phyloP scores from a whole-genome alignment of 2,888 invertebrate genomes.

The Brassicogethes aeneus region DNA sequence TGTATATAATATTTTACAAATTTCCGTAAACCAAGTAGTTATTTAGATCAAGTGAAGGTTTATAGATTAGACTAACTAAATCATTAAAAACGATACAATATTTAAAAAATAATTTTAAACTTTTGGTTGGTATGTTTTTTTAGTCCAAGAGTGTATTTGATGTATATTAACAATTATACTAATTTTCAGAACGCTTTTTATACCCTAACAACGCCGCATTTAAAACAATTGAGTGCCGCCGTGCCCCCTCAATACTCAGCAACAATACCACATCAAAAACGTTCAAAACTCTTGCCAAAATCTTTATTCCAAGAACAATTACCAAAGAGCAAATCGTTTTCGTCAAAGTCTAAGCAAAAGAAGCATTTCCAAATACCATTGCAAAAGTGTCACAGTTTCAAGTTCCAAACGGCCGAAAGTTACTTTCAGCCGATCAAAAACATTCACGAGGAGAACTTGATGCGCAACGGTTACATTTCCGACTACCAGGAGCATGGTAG shows the following conservation, averaged over 20 bases:
- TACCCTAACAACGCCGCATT: slow-evolving; percentile 43
- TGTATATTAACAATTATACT: slow-evolving; percentile 1
- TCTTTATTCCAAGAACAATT: slow-evolving; percentile 38
- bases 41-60: too few relatives aligned
- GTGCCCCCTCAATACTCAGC: slow-evolving; percentile 39
- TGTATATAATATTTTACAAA: too few relatives aligned
- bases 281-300: slow-evolving; percentile 40
- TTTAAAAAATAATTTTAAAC: too few relatives aligned
- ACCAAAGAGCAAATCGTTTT: slow-evolving; percentile 39
- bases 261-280: slow-evolving; percentile 49
- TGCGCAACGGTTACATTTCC: slow-evolving; percentile 38
- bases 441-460: slow-evolving; percentile 44
- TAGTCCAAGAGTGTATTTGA: too few relatives aligned
- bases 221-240: slow-evolving; percentile 51
- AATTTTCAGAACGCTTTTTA: slow-evolving; percentile 42
- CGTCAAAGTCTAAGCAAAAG: slow-evolving; percentile 42
- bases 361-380: slow-evolving; percentile 56
- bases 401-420: slow-evolving; percentile 44
- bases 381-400: slow-evolving; percentile 57
- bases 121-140: too few relatives aligned
- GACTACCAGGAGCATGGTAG: slow-evolving; percentile 31
- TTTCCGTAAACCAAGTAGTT: too few relatives aligned
- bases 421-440: slow-evolving; percentile 58
- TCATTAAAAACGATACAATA: too few relatives aligned
- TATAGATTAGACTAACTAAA: too few relatives aligned